Evolutionary conservation across 2,113 vertebrate species (phyloP).

Genomic region (Pedionomus torquatus): DNA sequence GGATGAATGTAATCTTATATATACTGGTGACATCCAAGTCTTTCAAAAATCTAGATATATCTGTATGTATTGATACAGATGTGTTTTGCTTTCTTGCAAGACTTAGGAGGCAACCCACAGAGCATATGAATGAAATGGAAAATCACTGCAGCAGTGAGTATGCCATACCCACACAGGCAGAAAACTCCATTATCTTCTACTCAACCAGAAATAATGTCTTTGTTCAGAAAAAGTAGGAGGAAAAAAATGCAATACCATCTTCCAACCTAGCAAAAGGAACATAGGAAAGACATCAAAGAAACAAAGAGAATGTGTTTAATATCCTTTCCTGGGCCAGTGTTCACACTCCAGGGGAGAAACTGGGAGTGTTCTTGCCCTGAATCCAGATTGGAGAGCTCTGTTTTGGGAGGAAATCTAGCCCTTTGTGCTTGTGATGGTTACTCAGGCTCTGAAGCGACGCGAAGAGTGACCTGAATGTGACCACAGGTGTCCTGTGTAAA

Average conservation of each 20-base stretch:
- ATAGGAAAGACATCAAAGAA: background rate
- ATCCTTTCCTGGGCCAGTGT: background rate
- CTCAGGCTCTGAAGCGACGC: background rate
- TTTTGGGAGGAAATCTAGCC: background rate
- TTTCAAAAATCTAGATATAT: background rate
- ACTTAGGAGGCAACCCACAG: background rate
- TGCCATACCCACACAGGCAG: background rate
- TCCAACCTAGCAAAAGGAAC: background rate
- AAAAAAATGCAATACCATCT: background rate
- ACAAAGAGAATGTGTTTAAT: background rate
- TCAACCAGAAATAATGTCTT: background rate
- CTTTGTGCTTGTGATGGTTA: accelerated
- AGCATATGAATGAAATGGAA: conserved; percentile 14
- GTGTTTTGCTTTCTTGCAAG: background rate
- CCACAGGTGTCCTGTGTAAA: background rate
- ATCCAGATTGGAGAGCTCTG: accelerated
- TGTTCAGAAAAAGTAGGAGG: background rate
- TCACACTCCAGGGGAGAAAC: background rate
- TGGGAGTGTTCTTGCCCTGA: background rate
- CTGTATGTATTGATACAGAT: background rate
- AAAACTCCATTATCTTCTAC: background rate
- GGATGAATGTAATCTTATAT: background rate
- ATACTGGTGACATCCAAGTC: background rate
- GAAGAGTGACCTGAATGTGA: background rate
- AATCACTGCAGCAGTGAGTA: background rate